A percentile compares a stretch with the other conserved stretches of the same genome.
Evolutionary conservation across 2,888 invertebrate genomes (phyloP).

Genomic region (Polydrusus tereticollis): DNA sequence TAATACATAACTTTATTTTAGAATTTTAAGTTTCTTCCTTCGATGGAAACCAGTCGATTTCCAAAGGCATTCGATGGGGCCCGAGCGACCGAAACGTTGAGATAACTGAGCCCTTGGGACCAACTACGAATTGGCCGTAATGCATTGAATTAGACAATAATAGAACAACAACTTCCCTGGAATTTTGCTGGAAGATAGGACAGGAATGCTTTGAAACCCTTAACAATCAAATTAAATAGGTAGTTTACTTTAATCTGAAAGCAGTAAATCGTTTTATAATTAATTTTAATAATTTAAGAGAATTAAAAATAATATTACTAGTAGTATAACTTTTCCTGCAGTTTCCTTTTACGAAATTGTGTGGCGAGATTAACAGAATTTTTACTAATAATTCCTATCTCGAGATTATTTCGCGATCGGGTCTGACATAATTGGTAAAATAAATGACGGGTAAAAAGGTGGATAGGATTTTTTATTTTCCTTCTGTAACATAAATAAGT

Average conservation of each 20-base stretch:
- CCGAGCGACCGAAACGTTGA: slow-evolving; percentile 58
- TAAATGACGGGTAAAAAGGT: no score
- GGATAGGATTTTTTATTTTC: no score
- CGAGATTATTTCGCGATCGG: no score
- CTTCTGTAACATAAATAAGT: no score
- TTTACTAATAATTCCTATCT: no score
- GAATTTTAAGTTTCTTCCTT: slow-evolving; percentile 27
- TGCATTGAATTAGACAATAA: slow-evolving; percentile 74
- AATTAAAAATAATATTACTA: background rate
- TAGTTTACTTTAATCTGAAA: background rate
- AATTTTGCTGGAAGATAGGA: slow-evolving; percentile 37
- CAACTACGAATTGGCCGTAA: slow-evolving; percentile 69
- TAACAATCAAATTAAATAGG: slow-evolving; percentile 40
- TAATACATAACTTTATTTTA: background rate
- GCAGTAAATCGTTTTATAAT: background rate
- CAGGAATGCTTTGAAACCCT: slow-evolving; percentile 47
- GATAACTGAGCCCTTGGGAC: slow-evolving; percentile 65
- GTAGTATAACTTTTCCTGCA: no score
- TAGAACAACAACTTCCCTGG: slow-evolving; percentile 56
- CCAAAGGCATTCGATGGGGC: slow-evolving; percentile 63
- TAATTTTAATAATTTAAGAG: background rate
- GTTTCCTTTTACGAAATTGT: no score
- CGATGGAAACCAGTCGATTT: slow-evolving; percentile 44
- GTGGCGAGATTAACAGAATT: no score
- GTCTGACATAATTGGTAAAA: no score